Conservation (phyloP, 2,797 vertebrate genomes). For the Phalanger gymnotis region DNA sequence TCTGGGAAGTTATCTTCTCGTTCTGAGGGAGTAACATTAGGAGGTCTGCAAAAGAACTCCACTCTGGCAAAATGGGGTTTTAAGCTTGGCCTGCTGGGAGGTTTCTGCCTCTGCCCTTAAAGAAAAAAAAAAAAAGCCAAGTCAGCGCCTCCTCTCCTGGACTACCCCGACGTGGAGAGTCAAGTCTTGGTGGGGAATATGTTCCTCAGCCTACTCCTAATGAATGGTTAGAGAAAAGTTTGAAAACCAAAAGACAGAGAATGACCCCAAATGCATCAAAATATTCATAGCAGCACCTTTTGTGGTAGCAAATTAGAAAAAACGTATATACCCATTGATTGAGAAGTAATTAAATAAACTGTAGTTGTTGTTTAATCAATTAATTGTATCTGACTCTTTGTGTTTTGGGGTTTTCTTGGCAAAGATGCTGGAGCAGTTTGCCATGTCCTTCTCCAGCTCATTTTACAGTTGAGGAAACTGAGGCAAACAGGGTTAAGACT, state of each 20-base stretch:
- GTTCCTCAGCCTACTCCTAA: not conserved
- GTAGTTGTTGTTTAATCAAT: not conserved
- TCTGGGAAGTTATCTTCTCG: conserved; percentile 38
- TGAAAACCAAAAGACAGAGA: not conserved
- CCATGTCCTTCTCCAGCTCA: too few relatives aligned
- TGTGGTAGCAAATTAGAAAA: not conserved
- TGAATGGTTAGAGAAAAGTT: not conserved
- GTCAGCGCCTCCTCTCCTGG: not conserved
- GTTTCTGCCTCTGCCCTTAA: conserved; percentile 1
- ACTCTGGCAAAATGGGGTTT: not conserved
- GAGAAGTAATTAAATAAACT: not conserved
- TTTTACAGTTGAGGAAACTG: too few relatives aligned
- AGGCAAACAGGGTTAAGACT: too few relatives aligned
- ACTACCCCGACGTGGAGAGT: not conserved
- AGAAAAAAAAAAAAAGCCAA: not conserved
- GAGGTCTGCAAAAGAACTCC: not conserved
- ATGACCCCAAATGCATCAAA: not conserved
- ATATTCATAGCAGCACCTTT: not conserved
- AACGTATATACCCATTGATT: not conserved
- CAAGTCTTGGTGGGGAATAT: not conserved
- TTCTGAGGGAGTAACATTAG: not conserved
- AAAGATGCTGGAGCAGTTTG: too few relatives aligned
- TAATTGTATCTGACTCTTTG: too few relatives aligned
- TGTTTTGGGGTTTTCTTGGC: too few relatives aligned
- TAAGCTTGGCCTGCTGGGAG: not conserved